Percentiles rank a stretch among this genome's conserved stretches.
Evolutionary conservation across 2,113 vertebrate species (phyloP).

Genomic region (Regulus satrapa): DNA sequence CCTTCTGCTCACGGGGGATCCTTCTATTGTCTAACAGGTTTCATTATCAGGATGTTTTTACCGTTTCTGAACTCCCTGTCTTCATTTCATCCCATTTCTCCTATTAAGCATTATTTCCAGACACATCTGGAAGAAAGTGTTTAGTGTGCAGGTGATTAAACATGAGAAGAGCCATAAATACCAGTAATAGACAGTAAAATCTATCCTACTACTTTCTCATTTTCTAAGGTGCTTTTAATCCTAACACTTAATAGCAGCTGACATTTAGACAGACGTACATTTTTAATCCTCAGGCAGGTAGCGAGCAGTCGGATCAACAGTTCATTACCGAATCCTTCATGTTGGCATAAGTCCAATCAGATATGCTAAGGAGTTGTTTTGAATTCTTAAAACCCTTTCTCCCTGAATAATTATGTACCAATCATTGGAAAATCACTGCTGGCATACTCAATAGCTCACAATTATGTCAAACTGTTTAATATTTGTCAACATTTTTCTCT

Average conservation of each 20-base stretch:
- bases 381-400: not conserved
- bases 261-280: not conserved
- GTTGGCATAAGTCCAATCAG: not conserved
- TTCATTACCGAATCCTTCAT: constrained; percentile 34
- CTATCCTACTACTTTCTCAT: not conserved
- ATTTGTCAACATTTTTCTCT: constrained; percentile 12
- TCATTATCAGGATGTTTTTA: not conserved
- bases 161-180: not conserved
- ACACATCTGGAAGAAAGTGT: not conserved
- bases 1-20: not conserved
- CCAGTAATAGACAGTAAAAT: not conserved
- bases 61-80: not conserved
- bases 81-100: not conserved
- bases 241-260: constrained; percentile 5
- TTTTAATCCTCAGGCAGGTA: constrained; percentile 14
- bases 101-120: not conserved
- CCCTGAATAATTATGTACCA: not conserved
- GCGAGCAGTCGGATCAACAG: not conserved
- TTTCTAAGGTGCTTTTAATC: not conserved
- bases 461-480: not conserved
- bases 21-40: not conserved
- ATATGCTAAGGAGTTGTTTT: not conserved
- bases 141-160: not conserved
- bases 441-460: not conserved
- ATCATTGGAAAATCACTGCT: not conserved